Conservation (phyloP, 1,140 invertebrate species). For the Drosophila murphyi region DNA sequence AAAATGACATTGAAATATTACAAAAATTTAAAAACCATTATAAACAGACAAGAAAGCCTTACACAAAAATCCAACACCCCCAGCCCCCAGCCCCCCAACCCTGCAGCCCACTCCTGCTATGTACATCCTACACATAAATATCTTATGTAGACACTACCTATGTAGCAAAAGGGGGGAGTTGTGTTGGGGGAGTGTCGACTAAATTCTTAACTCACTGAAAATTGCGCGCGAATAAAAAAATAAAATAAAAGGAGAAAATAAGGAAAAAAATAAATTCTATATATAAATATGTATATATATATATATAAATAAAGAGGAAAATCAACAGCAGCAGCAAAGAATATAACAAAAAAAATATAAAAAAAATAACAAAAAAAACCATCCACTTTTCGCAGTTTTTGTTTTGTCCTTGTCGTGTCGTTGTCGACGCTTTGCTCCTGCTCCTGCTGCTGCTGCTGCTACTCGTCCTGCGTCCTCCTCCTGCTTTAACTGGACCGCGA, state of each 20-base stretch:
- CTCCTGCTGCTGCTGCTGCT: constrained; percentile 10
- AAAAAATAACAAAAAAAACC: constrained; percentile 60
- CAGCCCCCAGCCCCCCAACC: background rate
- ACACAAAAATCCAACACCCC: background rate
- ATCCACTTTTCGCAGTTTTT: constrained; percentile 77
- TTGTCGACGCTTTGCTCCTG: constrained; percentile 51
- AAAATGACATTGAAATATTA: constrained; percentile 81
- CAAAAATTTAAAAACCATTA: constrained; percentile 81
- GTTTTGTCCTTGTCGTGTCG: constrained; percentile 62
- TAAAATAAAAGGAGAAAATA: constrained; percentile 22
- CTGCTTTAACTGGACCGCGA: constrained; percentile 46
- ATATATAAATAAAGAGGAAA: constrained; percentile 51
- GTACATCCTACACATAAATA: constrained; percentile 50
- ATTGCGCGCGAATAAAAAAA: constrained; percentile 73
- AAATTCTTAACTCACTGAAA: constrained; percentile 60
- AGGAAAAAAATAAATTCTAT: constrained; percentile 22
- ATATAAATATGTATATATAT: constrained; percentile 13
- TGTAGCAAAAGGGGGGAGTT: background rate
- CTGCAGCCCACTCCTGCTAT: constrained; percentile 9
- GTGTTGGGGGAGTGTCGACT: background rate
- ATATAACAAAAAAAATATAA: constrained; percentile 26
- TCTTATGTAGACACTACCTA: constrained; percentile 31
- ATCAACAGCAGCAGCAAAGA: constrained; percentile 55
- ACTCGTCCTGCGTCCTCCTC: background rate
- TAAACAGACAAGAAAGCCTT: constrained; percentile 56